Evolutionary conservation across 2,888 invertebrate genomes (phyloP), one percentile per base, ranked within the genome.

Genomic region (Limnephilus lunatus): DNA sequence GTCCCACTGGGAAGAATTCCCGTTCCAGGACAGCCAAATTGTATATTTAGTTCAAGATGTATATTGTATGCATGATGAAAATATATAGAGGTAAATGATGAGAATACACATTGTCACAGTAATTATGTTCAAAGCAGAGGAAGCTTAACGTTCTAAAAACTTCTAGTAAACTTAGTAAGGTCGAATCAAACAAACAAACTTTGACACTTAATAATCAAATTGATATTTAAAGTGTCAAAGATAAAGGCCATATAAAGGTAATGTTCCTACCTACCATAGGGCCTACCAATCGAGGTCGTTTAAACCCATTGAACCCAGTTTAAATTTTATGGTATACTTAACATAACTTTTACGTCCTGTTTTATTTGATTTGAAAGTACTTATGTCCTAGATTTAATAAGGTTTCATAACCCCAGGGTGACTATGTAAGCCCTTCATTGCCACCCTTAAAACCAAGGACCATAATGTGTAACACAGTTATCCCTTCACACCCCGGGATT

Each of bases 391-490:
- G 82, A 82, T 82, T 82, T 82, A 82, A 82, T 82, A 82, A 82
- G 82, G 82, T 82, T 32, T 32, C 82, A 68, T 68, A 68, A 68
- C 68, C 82, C 30, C 30, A 4, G 82, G 82, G 32, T 32, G 82
- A 32, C 82, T 32, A 82, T 19, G 31, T 31, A 82, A 68, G 68
- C 68, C 68, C 31, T 32, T 82, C 82, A 32, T 32, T 32, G 82
- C 30, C 1, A 82, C 82, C 32, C 30, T 82, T 82, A 32, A 19
- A 32, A 32, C 19, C 5, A 31, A 68, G 82, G 82, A 19, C 31
- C 82, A 82, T 82, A 82, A 82, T 32, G 82, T 82, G 82, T 82
- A 82, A 82, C 32, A 82, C 14, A 82, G 82, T 82, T 82, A 82
- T 82, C 82, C 82, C 31, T 19, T 82, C 32, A 68, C 68, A 68